Evolutionary conservation across 1,140 invertebrate genomes (phyloP).

Genomic region (Aphaenogaster rudis): DNA sequence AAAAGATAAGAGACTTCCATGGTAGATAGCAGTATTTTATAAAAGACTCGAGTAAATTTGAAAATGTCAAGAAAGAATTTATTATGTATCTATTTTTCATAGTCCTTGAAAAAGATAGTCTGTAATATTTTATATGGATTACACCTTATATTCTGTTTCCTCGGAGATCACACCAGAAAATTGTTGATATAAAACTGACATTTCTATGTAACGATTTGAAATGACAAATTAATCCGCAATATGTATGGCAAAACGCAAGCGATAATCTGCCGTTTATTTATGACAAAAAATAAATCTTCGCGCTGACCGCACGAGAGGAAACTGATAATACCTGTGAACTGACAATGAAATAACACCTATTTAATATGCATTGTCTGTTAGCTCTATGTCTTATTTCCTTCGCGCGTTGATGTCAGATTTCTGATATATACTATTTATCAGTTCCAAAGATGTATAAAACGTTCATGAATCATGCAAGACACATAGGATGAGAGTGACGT

Average conservation of each 20-base stretch:
- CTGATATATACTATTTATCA: constrained; percentile 1
- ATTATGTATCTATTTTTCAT: not conserved
- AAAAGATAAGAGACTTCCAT: not conserved
- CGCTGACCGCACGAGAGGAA: not conserved
- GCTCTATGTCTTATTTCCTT: not conserved
- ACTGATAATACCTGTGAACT: not conserved
- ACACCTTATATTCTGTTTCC: not conserved
- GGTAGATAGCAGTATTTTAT: not conserved
- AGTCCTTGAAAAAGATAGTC: not conserved
- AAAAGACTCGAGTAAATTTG: not conserved
- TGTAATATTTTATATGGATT: not conserved
- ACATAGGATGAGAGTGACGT: not conserved
- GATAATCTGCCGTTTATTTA: not conserved
- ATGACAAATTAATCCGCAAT: not conserved
- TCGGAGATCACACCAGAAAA: not conserved
- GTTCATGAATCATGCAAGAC: constrained; percentile 37
- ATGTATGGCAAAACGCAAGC: too few relatives aligned
- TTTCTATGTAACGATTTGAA: not conserved
- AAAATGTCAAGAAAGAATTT: not conserved
- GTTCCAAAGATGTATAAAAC: constrained; percentile 3
- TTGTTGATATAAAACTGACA: not conserved
- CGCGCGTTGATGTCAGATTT: not conserved
- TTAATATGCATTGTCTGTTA: constrained; percentile 6
- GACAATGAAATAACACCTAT: not conserved
- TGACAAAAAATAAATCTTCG: not conserved